phyloP scores from a whole-genome alignment of 2,797 vertebrate genomes.

The Chaetodon trifasciatus region DNA sequence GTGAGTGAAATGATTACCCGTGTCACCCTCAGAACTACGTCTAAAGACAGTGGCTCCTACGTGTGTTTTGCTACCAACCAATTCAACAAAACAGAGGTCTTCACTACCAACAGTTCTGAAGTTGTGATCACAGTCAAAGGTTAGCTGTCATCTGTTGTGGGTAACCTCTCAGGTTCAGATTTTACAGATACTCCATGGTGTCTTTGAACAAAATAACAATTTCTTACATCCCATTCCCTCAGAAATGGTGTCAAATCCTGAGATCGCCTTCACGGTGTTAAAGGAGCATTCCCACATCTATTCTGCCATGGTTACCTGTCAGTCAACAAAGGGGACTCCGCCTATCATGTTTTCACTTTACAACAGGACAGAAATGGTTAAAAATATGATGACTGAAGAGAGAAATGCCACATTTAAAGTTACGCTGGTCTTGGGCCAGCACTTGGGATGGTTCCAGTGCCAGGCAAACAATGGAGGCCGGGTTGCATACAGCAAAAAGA shows the following conservation, averaged over 20 bases:
- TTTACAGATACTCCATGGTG: not conserved
- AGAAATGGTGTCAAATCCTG: slow-evolving; percentile 73
- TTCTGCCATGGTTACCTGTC: slow-evolving; percentile 69
- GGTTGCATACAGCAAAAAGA: slow-evolving; percentile 7
- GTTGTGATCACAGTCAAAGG: slow-evolving; percentile 76
- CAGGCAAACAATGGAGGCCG: slow-evolving; percentile 57
- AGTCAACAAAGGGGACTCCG: slow-evolving; percentile 58
- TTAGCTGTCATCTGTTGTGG: slow-evolving; percentile 13
- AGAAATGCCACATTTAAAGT: slow-evolving; percentile 45
- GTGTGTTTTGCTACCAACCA: slow-evolving; percentile 72
- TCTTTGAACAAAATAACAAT: slow-evolving; percentile 6
- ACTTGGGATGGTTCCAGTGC: slow-evolving; percentile 61
- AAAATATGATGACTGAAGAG: fast-evolving
- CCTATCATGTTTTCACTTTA: slow-evolving; percentile 75
- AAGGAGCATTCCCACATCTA: slow-evolving; percentile 57
- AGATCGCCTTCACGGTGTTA: slow-evolving; percentile 67
- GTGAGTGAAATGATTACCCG: slow-evolving; percentile 1
- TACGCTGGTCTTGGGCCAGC: slow-evolving; percentile 49
- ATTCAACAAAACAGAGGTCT: slow-evolving; percentile 52
- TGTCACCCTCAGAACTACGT: slow-evolving; percentile 49
- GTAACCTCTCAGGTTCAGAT: not conserved
- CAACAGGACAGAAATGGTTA: slow-evolving; percentile 13
- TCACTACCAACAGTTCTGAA: slow-evolving; percentile 32
- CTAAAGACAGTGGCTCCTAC: slow-evolving; percentile 73
- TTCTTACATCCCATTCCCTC: slow-evolving; percentile 5